A percentile compares a stretch with the other conserved stretches of the same genome.
These are phyloP conservation scores for Clanis bilineata DNA, from an alignment of 2,888 invertebrate genomes.

Conservation along the genomic window DNA sequence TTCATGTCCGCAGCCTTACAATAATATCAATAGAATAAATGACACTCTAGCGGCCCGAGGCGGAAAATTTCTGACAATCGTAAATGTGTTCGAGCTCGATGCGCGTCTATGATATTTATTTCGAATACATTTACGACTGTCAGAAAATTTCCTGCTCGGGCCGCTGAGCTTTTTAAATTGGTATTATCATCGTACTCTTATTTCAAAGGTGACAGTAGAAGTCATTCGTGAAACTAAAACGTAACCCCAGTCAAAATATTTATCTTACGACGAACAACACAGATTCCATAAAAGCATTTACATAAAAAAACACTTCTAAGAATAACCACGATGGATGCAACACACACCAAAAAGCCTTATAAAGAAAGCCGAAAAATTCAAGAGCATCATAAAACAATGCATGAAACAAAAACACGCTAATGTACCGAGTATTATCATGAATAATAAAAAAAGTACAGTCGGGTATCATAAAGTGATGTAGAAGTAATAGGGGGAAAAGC, in stretches of 20 bases:
- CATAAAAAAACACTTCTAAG: neutral
- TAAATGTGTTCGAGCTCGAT: too few species aligned
- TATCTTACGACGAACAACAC: neutral
- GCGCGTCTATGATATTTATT: too few species aligned
- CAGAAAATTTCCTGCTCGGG: too few species aligned
- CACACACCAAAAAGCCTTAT: conserved; percentile 16
- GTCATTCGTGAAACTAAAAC: too few species aligned
- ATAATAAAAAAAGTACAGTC: conserved; percentile 73
- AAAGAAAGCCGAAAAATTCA: conserved; percentile 31
- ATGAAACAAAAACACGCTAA: conserved; percentile 62
- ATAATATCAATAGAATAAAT: too few species aligned
- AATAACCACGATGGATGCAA: conserved; percentile 14
- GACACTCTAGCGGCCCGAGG: too few species aligned
- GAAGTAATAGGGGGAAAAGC: conserved; percentile 72
- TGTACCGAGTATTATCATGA: conserved; percentile 73
- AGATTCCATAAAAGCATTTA: neutral
- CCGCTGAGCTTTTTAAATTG: too few species aligned
- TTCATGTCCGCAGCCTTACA: too few species aligned
- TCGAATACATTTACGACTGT: too few species aligned
- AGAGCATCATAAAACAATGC: conserved; percentile 50
- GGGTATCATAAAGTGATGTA: conserved; percentile 76
- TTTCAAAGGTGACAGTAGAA: too few species aligned
- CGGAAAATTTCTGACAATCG: too few species aligned
- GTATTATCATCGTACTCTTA: too few species aligned
- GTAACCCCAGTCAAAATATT: neutral